Base-by-base conservation (phyloP, 1,140 invertebrate genomes). In the Drosophila elegans region DNA sequence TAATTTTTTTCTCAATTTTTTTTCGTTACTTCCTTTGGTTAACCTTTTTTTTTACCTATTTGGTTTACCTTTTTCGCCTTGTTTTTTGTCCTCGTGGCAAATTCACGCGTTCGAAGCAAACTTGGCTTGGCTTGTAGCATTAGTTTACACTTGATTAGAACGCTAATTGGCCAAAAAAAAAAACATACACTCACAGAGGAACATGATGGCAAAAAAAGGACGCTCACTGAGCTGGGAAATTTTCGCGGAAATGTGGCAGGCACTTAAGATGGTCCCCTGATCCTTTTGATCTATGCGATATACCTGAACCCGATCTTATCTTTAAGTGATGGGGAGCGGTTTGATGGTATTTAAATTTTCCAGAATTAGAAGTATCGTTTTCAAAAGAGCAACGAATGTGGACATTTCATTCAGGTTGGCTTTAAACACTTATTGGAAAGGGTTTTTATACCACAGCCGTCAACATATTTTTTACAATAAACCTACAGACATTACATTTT, bases 141-240 rank as follows among this genome's bases (percentile, higher is more conserved):
- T 89, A 88, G 84, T 89, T 89, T 89, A 89, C 84, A 80, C 84
- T 89, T 89, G 85, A 89, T 89, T 89, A 89, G 84, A 90, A 80
- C 84, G 80, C 84, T 89, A 89, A 89, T 89, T 89, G 84, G 85
- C 66, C 54, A 34, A 56, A 62, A 54, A 55, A 52, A 25, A 42
- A 49, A 38, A 51, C 32, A 36, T 4, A 36, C 27, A 12, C n/a
- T 9, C n/a, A 51, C 0, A 27, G 11, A 46, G 45, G 11, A 41
- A 41, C 7, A 25, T 27, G 42, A 36, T 13, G 29, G 29, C 48
- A 51, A 51, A 34, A 51, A 34, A 45, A 44, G 27, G 71, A 38
- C 45, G 61, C 54, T 45, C 68, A 41, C n/a, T 74, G 74, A 80
- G 74, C 59, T 80, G 81, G 52, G 74, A 78, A 80, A 76, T 84